Base-by-base conservation (phyloP, 2,888 invertebrate species). In the Metacarcinus magister region DNA sequence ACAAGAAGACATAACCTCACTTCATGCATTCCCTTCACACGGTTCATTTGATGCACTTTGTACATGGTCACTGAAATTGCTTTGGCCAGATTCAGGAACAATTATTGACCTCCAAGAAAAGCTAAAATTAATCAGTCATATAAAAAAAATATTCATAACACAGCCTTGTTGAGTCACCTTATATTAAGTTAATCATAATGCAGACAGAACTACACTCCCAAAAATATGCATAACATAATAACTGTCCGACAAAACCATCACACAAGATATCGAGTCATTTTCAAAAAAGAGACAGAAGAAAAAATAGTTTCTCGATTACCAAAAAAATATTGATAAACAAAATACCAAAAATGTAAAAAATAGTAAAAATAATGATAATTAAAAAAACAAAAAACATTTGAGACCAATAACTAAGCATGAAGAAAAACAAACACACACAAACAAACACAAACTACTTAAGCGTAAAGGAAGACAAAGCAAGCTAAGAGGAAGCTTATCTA, bases 141-240 rank as follows among this genome's bases (percentile, higher is more conserved):
- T 23, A 8, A 5, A 28, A 28, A 75, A 75, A 75, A n/a, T 75
- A 75, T 28, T n/a, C 28, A 75, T 75, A 75, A 75, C 75, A 60
- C 75, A 75, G 75, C 75, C n/a, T 75, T 75, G 23, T 75, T 75
- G n/a, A 75, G 75, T 75, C 75, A n/a, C 75, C 28, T 67, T n/a
- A 67, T 7, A 0, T 23, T 67, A 39, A 39, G 39, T 39, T 39
- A 39, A n/a, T 23, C 67, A n/a, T 75, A 28, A 28, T 10, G n/a
- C 8, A 75, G 8, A 75, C 28, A 10, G 28, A 75, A 23, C 4
- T 28, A 75, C 28, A 75, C 75, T 28, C 75, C 28, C 75, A 75
- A n/a, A 54, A 54, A 8, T 54, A 75, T 28, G 28, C 75, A 28
- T 75, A 28, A 75, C 28, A 75, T 28, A 75, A 28, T 4, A 75